Evolutionary conservation across 1,140 invertebrate genomes (phyloP), one percentile per base, ranked within the genome.

Genomic region (Bombus superbus): DNA sequence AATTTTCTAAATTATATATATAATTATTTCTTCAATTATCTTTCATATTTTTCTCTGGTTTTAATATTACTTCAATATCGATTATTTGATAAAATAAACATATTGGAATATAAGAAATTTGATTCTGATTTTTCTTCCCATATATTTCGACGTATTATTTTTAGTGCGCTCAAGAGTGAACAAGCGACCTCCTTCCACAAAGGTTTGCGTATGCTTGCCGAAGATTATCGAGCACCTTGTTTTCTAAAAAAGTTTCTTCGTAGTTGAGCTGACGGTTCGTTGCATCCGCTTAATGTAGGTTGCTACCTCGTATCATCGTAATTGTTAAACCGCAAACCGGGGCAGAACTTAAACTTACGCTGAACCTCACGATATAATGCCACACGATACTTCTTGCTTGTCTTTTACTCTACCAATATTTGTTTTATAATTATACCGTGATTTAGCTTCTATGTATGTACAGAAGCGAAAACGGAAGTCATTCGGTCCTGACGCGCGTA

Each of bases 231-330:
- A 35, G 53, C 74, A 42, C 13, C 79, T 75, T 75, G 64, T 47
- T 77, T 83, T 66, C 53, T 69, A 73, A 44, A 42, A 79, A 88
- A 73, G 59, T 75, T 73, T 75, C 69, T 42, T 79, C 71, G 35
- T 59, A 18, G 66, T 38, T 64, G 74, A 44, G 38, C 72, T 66
- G 59, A 74, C 64, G 85, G 57, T 84, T 90, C 85, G 77, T 86
- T 87, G 89, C 86, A 92, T 92, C 91, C 89, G 91, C 64, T 86
- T 91, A 91, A 92, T 92, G 90, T 92, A 92, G 90, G 90, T 92
- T 91, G 90, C 82, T 74, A 82, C 69, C 80, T 83, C 71, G 86
- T 72, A 86, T 89, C 88, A 71, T 89, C 87, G 89, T 91, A 89
- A 92, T 92, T 91, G 90, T 92, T 90, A 87, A 86, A 69, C 87